phyloP scores from a whole-genome alignment of 2,888 invertebrate species.

The Drosophila longiperda region DNA sequence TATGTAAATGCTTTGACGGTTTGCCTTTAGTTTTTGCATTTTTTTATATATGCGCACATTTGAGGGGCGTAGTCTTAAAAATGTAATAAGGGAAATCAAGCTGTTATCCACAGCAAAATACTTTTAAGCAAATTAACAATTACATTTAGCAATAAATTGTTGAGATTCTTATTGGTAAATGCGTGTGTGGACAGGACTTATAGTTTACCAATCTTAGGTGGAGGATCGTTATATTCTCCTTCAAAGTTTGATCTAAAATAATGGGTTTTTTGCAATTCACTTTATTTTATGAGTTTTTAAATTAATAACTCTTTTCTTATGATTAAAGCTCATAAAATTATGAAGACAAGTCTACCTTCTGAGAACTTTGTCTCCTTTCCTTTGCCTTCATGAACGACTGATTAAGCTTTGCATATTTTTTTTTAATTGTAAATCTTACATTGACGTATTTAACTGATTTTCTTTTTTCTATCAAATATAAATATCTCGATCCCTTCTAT shows the following conservation, averaged over 20 bases:
- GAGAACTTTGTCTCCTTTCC: neutral
- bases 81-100: neutral
- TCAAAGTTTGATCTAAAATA: neutral
- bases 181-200: accelerated
- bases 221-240: neutral
- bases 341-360: neutral
- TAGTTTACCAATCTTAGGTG: neutral
- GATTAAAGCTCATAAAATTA: neutral
- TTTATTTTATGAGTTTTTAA: neutral
- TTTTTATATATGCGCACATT: slow-evolving; percentile 8
- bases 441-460: neutral
- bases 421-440: neutral
- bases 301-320: neutral
- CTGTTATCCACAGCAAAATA: neutral
- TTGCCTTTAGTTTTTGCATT: slow-evolving; percentile 47
- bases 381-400: neutral
- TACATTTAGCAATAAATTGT: neutral
- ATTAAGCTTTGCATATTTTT: neutral
- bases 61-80: neutral
- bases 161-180: neutral
- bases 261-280: neutral
- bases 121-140: neutral
- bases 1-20: slow-evolving; percentile 12
- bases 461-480: neutral
- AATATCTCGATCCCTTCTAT: neutral